Base-by-base conservation (phyloP, 1,140 invertebrate genomes). In the Charaxes varanes region DNA sequence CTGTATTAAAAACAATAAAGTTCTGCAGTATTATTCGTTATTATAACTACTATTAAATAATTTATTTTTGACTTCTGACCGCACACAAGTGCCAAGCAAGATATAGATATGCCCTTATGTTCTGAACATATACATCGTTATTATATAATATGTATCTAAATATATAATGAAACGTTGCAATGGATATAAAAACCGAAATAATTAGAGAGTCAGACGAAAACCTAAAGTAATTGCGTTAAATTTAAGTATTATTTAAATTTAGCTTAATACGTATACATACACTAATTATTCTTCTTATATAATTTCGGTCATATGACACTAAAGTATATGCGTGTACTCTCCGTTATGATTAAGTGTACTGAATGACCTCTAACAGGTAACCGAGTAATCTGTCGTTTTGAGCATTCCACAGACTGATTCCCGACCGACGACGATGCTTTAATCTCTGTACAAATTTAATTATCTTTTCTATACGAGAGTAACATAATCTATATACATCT, bases 271-370 rank as follows among this genome's bases (percentile, higher is more conserved):
- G 55, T 65, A 67, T 55, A 31, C 18, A 53, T 8, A 56, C 55
- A 55, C 55, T 63, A 48, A 60, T 58, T 22, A 22, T 59, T 62
- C 65, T 42, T 52, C 60, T 65, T 73, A 70, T 53, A 64, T 69
- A 63, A 76, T 72, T 77, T 73, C 54, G 54, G 57, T 68, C 31
- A 53, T 50, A 42, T 60, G 55, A 56, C 28, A 56, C 36, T 65
- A 58, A 50, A 53, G 40, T 51, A 54, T 45, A 67, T 52, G 47
- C 32, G 53, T 54, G 51, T 56, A 61, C 53, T 57, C 40, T 63
- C 56, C 41, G 33, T 40, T 53, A 47, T 51, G 55, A 41, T 51
- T 56, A 64, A 34, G 33, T 52, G 38, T 49, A 51, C 16, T 49
- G 43, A 51, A 37, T 52, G 44, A 35, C 37, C 31, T 48, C 28